These are phyloP conservation scores for Esox lucius DNA, from an alignment of 2,797 vertebrate species.

Conservation along the genomic window DNA sequence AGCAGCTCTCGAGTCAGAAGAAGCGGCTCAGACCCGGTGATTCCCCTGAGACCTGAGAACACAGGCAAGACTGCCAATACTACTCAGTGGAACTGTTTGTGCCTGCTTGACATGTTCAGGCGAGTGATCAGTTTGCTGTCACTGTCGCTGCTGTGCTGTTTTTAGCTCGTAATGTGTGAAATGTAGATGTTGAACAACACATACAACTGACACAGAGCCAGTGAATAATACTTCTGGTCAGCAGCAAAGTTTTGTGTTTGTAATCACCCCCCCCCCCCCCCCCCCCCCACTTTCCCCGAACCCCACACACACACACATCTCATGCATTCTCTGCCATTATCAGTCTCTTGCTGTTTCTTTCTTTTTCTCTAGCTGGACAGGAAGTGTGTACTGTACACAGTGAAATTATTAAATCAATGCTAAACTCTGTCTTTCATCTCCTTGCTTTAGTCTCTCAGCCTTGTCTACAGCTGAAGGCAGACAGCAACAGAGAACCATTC, in stretches of 20 bases:
- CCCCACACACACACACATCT: too few relatives aligned
- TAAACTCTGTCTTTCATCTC: neutral
- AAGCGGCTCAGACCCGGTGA: constrained; percentile 21
- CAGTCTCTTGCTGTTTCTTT: neutral
- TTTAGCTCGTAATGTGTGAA: constrained; percentile 2
- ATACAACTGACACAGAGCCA: too few relatives aligned
- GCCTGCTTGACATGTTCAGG: neutral
- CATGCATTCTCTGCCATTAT: too few relatives aligned
- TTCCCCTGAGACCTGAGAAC: constrained; percentile 20
- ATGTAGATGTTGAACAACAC: neutral
- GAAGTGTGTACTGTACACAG: neutral
- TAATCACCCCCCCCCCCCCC: neutral
- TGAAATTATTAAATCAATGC: neutral
- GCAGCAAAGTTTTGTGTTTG: neutral
- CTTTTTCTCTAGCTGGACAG: neutral
- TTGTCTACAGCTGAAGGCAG: constrained; percentile 89
- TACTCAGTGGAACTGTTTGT: neutral
- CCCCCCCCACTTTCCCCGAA: too few relatives aligned
- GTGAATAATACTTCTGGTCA: neutral
- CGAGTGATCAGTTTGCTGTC: neutral
- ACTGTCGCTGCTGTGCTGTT: neutral
- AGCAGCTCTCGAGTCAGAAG: constrained; percentile 17
- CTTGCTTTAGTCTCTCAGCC: constrained; percentile 81
- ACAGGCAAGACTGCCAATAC: constrained; percentile 43
- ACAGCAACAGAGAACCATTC: constrained; percentile 78